Conservation (phyloP, 2,113 vertebrate genomes). For the Abramis brama region DNA sequence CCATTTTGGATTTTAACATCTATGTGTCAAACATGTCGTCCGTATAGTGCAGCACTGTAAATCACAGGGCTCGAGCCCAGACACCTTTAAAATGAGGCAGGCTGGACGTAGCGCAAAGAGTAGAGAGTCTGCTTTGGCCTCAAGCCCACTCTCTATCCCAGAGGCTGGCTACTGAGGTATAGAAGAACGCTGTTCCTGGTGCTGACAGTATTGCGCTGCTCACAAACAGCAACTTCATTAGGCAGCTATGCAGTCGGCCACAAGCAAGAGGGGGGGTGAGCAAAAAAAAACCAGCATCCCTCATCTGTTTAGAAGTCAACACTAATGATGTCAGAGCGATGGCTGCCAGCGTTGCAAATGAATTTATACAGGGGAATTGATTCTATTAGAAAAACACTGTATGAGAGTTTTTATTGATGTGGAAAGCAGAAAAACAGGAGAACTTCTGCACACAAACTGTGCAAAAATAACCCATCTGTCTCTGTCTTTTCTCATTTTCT, state of each 20-base stretch:
- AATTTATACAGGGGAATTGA: constrained; percentile 60
- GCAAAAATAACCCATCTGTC: not conserved
- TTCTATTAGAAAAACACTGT: constrained; percentile 54
- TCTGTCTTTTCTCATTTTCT: not conserved
- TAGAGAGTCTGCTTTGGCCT: constrained; percentile 50
- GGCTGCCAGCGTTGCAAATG: constrained; percentile 55
- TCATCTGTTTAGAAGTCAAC: constrained; percentile 67
- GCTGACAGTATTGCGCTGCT: constrained; percentile 60
- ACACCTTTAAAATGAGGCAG: constrained; percentile 46
- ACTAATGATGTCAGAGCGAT: constrained; percentile 63
- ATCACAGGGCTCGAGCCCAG: constrained; percentile 49
- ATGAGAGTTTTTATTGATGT: constrained; percentile 43
- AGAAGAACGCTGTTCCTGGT: constrained; percentile 63
- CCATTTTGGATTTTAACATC: constrained; percentile 56
- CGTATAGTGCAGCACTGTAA: constrained; percentile 57
- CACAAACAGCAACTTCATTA: constrained; percentile 65
- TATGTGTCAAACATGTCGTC: constrained; percentile 49
- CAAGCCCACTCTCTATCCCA: constrained; percentile 52
- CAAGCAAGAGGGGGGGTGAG: constrained; percentile 41
- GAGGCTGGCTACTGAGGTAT: constrained; percentile 53
- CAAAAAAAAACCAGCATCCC: constrained; percentile 55
- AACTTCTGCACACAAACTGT: not conserved
- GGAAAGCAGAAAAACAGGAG: constrained; percentile 54
- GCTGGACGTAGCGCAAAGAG: constrained; percentile 35
- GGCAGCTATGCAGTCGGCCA: constrained; percentile 53